phyloP scores from a whole-genome alignment of 2,113 vertebrate species.

The Ginglymostoma cirratum region DNA sequence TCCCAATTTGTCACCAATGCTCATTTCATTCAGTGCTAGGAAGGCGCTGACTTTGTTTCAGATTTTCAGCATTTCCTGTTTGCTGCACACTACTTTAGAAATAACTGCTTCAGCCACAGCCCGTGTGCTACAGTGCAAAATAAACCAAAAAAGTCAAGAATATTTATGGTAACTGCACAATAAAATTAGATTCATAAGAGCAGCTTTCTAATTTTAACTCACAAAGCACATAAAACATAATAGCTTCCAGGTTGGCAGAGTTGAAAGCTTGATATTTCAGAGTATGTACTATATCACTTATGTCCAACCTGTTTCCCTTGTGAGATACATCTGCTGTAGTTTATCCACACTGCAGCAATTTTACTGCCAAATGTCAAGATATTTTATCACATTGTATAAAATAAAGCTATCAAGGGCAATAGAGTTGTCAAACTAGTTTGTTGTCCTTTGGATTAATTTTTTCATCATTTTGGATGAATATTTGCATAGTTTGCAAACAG shows the following conservation, averaged over 20 bases:
- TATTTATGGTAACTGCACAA: neutral
- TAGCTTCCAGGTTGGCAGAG: neutral
- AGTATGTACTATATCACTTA: neutral
- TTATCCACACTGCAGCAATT: constrained; percentile 2
- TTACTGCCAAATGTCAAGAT: constrained; percentile 1
- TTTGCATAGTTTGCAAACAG: neutral
- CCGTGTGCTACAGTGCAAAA: neutral
- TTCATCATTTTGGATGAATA: neutral
- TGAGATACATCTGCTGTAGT: neutral
- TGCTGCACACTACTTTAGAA: neutral
- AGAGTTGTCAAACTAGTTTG: constrained; percentile 17
- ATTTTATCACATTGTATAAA: constrained; percentile 13
- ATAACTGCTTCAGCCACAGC: neutral
- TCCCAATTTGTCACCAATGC: too few species aligned
- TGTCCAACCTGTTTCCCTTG: constrained; percentile 2
- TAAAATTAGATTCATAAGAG: constrained; percentile 23
- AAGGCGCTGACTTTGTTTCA: neutral
- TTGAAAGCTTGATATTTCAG: neutral
- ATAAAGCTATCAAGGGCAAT: neutral
- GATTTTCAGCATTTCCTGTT: neutral
- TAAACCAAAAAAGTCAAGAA: neutral
- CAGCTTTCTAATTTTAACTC: neutral
- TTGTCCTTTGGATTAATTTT: neutral
- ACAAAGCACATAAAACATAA: neutral
- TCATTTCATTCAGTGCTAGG: too few species aligned